Base-by-base conservation (phyloP, 2,113 vertebrate genomes). In the Dipodomys stephensi region DNA sequence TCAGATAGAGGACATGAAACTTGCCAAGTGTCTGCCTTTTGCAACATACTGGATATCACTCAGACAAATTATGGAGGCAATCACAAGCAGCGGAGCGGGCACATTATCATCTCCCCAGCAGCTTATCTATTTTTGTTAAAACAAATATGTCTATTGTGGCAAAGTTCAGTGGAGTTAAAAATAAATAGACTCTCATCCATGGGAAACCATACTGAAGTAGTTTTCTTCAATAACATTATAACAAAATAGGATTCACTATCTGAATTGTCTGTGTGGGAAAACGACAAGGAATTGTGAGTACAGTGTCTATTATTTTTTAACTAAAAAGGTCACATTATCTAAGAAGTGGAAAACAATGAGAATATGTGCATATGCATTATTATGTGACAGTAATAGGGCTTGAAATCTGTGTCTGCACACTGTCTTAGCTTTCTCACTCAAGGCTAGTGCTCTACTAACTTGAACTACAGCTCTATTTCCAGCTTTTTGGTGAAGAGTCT, bases 141-240 rank as follows among this genome's bases (percentile, higher is more conserved):
- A 88, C 39, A 96, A 96, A 92, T 91, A 76, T n/a, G 27, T 8
- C 57, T 90, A 83, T 83, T 83, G 27, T 92, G 80, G 77, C 72
- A 91, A 83, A 81, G 8, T 96, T 95, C 30, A 87, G 12, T 67
- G 13, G 6, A 80, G 7, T 22, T 83, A 84, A 94, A 88, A 90
- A 49, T 65, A 39, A 6, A 81, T 16, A 81, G 25, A 77, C 12
- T 30, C 46, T 78, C 28, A 74, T 44, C 18, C 32, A 76, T 53
- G 2, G 12, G 60, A 92, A 94, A 83, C 71, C 69, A 35, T n/a
- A 35, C 28, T 49, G 77, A 67, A 18, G 82, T 35, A 65, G 25
- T 57, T 88, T 90, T 79, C 80, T 78, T 86, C 73, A 88, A 72
- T 76, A 62, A 90, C 7, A 72, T 49, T 65, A 8, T 60, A 76